Conservation (phyloP, 2,888 invertebrate genomes). For the Ametastegia equiseti region DNA sequence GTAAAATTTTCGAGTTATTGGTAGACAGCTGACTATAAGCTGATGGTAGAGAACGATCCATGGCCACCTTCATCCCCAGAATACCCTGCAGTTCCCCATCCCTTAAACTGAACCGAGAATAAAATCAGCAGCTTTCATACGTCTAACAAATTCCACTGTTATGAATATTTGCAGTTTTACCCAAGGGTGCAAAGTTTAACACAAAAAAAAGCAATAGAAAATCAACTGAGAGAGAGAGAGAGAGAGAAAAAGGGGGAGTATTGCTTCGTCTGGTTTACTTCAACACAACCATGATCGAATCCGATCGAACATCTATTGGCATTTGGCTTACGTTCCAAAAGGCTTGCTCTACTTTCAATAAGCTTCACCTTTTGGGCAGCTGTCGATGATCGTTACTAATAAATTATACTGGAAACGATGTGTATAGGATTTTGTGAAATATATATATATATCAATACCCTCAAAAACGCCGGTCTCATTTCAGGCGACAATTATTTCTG, state of each 20-base stretch:
- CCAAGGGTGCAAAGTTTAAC: background rate
- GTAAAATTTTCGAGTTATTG: constrained; percentile 70
- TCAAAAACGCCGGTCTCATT: background rate
- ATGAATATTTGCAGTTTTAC: background rate
- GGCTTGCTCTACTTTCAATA: constrained; percentile 14
- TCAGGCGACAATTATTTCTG: background rate
- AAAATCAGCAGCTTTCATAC: background rate
- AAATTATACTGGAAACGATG: background rate
- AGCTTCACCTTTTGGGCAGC: background rate
- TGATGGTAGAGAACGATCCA: background rate
- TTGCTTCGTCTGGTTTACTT: too few relatives aligned
- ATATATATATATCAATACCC: background rate
- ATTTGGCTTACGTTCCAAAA: constrained; percentile 8
- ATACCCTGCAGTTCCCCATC: background rate
- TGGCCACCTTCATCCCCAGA: background rate
- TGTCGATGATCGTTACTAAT: constrained; percentile 4
- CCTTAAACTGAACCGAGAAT: background rate
- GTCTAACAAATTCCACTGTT: background rate
- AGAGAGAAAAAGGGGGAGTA: background rate
- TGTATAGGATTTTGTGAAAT: background rate
- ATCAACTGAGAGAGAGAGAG: too few relatives aligned
- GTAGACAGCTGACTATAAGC: constrained; percentile 50
- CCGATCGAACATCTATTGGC: background rate
- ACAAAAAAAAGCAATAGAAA: background rate
- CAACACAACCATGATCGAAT: background rate